These are phyloP conservation scores for Decapterus maruadsi DNA, from an alignment of 2,797 vertebrate genomes.

Conservation along the genomic window DNA sequence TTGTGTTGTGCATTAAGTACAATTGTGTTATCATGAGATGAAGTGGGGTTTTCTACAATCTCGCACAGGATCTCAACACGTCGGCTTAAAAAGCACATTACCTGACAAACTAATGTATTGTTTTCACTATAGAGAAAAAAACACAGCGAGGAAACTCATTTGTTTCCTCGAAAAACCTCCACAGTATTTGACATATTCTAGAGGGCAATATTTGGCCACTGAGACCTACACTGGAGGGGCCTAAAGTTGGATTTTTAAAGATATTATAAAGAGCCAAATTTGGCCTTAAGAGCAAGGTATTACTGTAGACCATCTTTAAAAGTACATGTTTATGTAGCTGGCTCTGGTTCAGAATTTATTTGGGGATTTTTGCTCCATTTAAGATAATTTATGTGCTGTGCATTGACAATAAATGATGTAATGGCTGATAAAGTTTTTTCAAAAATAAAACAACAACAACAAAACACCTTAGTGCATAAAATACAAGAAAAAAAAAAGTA, in stretches of 20 bases:
- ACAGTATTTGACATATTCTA: conserved; percentile 44
- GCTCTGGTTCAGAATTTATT: conserved; percentile 12
- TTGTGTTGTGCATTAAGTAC: conserved; percentile 12
- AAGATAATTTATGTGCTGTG: not conserved
- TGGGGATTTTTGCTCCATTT: not conserved
- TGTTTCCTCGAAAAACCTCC: not conserved
- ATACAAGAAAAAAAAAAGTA: not conserved
- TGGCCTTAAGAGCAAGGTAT: conserved; percentile 13
- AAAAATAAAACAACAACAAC: too few relatives aligned
- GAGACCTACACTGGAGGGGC: not conserved
- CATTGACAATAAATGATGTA: not conserved
- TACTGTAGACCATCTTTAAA: not conserved
- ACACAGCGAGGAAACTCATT: conserved; percentile 14
- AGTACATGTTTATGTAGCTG: not conserved
- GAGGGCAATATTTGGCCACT: conserved; percentile 25
- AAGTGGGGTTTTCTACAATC: conserved; percentile 16
- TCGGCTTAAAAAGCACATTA: not conserved
- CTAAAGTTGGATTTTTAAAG: conserved; percentile 14
- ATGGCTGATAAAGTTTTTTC: not conserved
- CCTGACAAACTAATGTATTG: not conserved
- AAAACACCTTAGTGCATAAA: too few relatives aligned
- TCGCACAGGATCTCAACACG: not conserved
- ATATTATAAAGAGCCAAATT: conserved; percentile 28
- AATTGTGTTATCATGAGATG: conserved; percentile 24
- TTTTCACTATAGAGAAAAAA: conserved; percentile 21